Evolutionary conservation across 2,797 vertebrate species (phyloP).

Genomic region (Manis pentadactyla): DNA sequence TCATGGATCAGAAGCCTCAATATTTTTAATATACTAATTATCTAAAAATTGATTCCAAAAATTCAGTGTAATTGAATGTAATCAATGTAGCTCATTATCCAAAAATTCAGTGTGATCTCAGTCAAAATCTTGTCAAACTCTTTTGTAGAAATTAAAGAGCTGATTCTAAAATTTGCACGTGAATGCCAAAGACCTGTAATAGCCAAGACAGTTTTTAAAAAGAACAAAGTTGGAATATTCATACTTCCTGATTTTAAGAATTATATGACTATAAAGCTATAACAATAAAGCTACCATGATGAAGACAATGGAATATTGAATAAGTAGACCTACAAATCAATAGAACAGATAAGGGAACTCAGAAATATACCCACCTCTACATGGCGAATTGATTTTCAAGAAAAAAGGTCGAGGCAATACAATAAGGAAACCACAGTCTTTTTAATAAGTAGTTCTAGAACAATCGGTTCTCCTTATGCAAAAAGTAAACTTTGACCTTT

Average conservation of each 20-base stretch:
- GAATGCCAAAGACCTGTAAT: neutral
- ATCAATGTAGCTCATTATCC: too few species aligned
- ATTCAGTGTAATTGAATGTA: neutral
- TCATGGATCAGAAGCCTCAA: neutral
- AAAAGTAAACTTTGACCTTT: neutral
- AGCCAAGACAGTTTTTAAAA: neutral
- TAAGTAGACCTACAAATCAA: neutral
- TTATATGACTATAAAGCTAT: neutral
- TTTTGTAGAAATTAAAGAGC: neutral
- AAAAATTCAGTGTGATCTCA: neutral
- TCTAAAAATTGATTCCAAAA: neutral
- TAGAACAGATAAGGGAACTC: neutral
- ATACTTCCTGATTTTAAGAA: neutral
- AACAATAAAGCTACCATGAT: neutral
- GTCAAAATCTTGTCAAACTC: neutral
- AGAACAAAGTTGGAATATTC: neutral
- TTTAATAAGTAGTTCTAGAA: neutral
- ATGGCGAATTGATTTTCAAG: neutral
- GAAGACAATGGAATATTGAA: neutral
- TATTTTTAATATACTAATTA: neutral
- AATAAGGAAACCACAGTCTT: neutral
- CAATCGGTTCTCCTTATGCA: neutral
- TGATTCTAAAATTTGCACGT: neutral
- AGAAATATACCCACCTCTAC: neutral
- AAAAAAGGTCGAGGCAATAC: neutral